A percentile compares a stretch with the other conserved stretches of the same genome.
These are phyloP conservation scores for Chymomyza procnemis DNA, from an alignment of 2,888 invertebrate genomes.

Conservation along the genomic window DNA sequence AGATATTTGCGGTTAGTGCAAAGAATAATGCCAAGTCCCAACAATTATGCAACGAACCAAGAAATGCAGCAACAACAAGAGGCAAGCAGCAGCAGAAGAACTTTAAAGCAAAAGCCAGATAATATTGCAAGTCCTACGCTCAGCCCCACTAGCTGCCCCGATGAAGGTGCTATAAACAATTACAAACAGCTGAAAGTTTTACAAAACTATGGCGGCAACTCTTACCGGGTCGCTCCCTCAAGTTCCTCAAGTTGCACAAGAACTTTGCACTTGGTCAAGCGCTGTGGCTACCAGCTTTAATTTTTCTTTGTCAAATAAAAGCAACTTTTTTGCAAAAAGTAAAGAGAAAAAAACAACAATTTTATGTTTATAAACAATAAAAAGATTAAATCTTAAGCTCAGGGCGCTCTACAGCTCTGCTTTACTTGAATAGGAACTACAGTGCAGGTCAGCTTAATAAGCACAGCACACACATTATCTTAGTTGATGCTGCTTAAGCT, in stretches of 20 bases:
- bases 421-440: too few relatives aligned
- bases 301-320: constrained; percentile 35
- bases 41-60: constrained; percentile 35
- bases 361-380: too few relatives aligned
- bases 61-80: neutral
- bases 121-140: neutral
- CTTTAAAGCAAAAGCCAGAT: neutral
- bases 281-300: constrained; percentile 24
- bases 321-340: neutral
- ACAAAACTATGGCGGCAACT: constrained; percentile 39
- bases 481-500: too few relatives aligned
- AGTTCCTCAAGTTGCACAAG: neutral
- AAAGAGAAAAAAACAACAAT: constrained; percentile 37
- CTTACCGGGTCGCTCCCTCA: neutral
- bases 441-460: too few relatives aligned
- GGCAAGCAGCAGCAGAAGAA: neutral
- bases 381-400: too few relatives aligned
- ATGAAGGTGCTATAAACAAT: constrained; percentile 62
- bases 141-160: constrained; percentile 27
- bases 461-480: too few relatives aligned
- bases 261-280: neutral
- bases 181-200: constrained; percentile 60
- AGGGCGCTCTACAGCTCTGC: too few relatives aligned
- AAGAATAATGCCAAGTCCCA: constrained; percentile 25
- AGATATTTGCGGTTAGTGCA: constrained; percentile 28